These are phyloP conservation scores for Eristalinus aeneus DNA, from an alignment of 2,888 invertebrate genomes.

Conservation along the genomic window DNA sequence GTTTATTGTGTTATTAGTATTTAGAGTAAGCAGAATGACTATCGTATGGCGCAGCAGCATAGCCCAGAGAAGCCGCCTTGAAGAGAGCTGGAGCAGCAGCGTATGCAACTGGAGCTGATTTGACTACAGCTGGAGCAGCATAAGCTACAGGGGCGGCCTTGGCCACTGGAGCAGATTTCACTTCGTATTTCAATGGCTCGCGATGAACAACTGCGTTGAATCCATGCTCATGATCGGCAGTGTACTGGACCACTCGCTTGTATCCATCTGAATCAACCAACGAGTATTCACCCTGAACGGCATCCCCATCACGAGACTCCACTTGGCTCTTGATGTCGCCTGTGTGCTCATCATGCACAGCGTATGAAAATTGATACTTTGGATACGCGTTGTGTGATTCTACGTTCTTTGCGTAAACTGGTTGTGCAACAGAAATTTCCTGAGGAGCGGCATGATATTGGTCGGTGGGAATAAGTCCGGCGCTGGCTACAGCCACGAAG, in stretches of 20 bases:
- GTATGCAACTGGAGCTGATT: conserved; percentile 28
- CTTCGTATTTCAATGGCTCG: conserved; percentile 74
- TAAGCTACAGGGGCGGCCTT: conserved; percentile 32
- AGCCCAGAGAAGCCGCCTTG: neutral
- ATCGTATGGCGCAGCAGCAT: conserved; percentile 2
- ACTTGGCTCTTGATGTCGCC: conserved; percentile 81
- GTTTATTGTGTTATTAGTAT: neutral
- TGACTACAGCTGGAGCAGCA: conserved; percentile 33
- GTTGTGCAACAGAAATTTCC: neutral
- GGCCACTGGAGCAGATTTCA: conserved; percentile 4
- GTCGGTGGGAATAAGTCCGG: neutral
- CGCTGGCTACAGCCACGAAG: neutral
- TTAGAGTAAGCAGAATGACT: neutral
- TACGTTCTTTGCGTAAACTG: neutral
- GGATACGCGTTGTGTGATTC: conserved; percentile 72
- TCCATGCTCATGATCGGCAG: conserved; percentile 81
- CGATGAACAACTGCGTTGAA: conserved; percentile 82
- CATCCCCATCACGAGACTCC: conserved; percentile 81
- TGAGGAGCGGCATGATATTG: neutral
- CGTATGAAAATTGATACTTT: conserved; percentile 79
- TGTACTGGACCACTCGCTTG: conserved; percentile 81
- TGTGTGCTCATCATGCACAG: conserved; percentile 80
- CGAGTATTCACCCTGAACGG: conserved; percentile 81
- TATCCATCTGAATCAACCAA: conserved; percentile 82
- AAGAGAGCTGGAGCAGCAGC: conserved; percentile 21